Conservation (phyloP, 2,888 invertebrate species). For the Drosophila suboccidentalis region DNA sequence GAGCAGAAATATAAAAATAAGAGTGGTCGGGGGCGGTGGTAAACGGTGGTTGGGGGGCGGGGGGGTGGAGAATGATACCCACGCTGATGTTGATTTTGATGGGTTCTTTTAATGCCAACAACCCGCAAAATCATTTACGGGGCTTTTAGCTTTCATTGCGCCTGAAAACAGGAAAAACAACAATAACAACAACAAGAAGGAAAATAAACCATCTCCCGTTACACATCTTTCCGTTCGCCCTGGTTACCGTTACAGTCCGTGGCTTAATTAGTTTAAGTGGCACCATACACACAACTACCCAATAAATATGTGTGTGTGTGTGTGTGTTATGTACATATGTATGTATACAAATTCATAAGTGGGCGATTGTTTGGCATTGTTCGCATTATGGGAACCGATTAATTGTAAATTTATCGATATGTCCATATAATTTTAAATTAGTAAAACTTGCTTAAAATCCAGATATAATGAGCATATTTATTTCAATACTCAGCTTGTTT, state of each 20-base stretch:
- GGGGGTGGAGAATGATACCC: constrained; percentile 15
- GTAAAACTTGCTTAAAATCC: neutral
- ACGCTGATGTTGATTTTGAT: constrained; percentile 25
- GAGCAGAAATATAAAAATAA: neutral
- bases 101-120: constrained; percentile 45
- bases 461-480: neutral
- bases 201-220: neutral
- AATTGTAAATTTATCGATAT: constrained; percentile 4
- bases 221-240: neutral
- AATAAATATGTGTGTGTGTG: neutral
- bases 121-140: constrained; percentile 64
- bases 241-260: constrained; percentile 34
- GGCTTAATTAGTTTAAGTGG: constrained; percentile 72
- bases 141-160: constrained; percentile 48
- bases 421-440: neutral
- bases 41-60: neutral
- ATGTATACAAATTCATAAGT: neutral
- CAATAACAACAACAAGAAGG: neutral
- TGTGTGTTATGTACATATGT: neutral
- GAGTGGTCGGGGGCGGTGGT: neutral
- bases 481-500: too few relatives aligned
- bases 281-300: constrained; percentile 11
- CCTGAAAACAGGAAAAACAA: constrained; percentile 10
- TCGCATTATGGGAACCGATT: neutral
- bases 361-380: constrained; percentile 10